phyloP scores from a whole-genome alignment of 2,113 vertebrate species.

The Anthoscopus minutus region DNA sequence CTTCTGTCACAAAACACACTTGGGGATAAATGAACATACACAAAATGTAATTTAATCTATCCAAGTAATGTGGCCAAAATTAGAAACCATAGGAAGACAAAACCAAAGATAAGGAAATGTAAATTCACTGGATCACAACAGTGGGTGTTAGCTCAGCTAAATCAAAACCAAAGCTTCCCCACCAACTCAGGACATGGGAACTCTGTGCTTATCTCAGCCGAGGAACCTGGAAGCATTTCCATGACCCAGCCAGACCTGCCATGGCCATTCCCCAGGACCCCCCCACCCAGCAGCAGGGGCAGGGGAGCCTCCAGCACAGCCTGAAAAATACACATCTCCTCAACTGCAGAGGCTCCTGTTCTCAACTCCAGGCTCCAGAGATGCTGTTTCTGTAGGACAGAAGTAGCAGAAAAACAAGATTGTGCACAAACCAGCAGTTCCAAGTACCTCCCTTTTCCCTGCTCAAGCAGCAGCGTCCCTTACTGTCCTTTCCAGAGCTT shows the following conservation, averaged over 20 bases:
- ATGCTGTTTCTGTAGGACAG: neutral
- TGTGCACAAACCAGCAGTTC: neutral
- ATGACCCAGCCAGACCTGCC: neutral
- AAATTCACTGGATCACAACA: neutral
- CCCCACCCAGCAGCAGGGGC: neutral
- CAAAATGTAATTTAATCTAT: neutral
- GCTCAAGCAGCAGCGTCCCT: neutral
- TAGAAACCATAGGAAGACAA: neutral
- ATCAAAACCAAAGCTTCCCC: neutral
- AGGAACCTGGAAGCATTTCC: neutral
- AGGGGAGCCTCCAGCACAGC: neutral
- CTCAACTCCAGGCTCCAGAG: neutral
- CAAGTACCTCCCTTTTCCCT: neutral
- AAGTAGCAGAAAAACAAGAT: neutral
- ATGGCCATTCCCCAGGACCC: neutral
- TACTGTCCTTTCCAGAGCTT: neutral
- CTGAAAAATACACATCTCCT: neutral
- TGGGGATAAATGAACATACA: neutral
- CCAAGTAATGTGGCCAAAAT: neutral
- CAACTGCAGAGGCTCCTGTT: neutral
- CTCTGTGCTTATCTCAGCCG: neutral
- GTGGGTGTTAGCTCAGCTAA: neutral
- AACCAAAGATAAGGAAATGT: neutral
- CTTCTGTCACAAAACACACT: neutral
- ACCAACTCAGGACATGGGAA: neutral